Conservation (phyloP, 2,113 vertebrate genomes). For the Sturnira hondurensis region DNA sequence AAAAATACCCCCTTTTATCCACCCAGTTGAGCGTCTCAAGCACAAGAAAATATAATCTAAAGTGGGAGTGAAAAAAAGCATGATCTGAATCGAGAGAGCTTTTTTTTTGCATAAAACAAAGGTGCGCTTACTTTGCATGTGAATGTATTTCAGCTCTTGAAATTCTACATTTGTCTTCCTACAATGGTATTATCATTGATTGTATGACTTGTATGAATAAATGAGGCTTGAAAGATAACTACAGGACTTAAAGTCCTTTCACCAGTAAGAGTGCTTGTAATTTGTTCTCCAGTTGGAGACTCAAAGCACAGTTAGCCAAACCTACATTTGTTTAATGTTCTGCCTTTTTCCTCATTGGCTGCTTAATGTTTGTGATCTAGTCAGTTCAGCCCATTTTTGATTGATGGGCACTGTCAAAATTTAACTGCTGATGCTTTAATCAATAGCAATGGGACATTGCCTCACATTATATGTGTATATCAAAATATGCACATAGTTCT, state of each 20-base stretch:
- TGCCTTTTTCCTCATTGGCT: conserved; percentile 55
- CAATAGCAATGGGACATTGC: neutral
- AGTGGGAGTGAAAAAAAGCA: neutral
- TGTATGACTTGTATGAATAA: conserved; percentile 4
- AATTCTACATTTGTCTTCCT: neutral
- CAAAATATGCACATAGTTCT: neutral
- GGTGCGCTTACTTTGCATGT: neutral
- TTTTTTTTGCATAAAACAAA: neutral
- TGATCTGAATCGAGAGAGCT: neutral
- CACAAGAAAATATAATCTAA: conserved; percentile 14
- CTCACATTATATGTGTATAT: neutral
- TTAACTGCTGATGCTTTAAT: neutral
- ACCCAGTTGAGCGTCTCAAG: neutral
- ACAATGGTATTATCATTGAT: conserved; percentile 27
- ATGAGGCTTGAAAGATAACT: conserved; percentile 44
- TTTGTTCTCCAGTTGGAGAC: conserved; percentile 24
- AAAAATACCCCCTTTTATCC: neutral
- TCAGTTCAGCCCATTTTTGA: neutral
- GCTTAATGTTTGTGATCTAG: conserved; percentile 53
- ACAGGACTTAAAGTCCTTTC: conserved; percentile 34
- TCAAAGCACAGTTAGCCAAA: conserved; percentile 41
- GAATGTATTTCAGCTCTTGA: conserved; percentile 20
- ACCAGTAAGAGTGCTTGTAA: conserved; percentile 39
- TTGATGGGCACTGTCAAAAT: neutral
- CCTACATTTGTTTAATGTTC: conserved; percentile 48